phyloP scores from a whole-genome alignment of 2,797 vertebrate genomes.

The Coendou prehensilis region DNA sequence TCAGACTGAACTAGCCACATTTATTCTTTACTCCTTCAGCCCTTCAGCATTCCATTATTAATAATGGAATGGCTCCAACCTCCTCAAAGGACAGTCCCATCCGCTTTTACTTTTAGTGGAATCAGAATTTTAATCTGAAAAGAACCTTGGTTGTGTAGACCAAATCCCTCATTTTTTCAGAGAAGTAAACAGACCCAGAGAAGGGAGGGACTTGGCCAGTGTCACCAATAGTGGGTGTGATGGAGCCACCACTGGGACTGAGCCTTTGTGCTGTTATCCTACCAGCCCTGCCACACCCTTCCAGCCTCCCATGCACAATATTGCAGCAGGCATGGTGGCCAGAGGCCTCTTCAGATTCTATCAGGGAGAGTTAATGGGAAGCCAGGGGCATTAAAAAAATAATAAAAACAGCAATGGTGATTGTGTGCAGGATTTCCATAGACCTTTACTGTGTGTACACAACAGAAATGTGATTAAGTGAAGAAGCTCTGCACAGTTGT shows the following conservation, averaged over 20 bases:
- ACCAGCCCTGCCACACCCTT: background rate
- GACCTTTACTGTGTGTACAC: background rate
- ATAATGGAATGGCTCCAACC: background rate
- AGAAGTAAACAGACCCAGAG: constrained; percentile 1
- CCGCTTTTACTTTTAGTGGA: constrained; percentile 3
- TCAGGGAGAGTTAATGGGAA: background rate
- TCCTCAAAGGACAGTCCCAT: background rate
- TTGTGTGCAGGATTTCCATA: background rate
- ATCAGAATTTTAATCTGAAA: constrained; percentile 46
- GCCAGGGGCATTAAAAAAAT: background rate
- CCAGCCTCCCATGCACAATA: background rate
- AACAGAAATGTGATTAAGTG: background rate
- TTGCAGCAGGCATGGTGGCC: background rate
- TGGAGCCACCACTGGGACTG: background rate
- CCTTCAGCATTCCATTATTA: background rate
- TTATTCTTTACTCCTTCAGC: background rate
- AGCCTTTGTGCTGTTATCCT: background rate
- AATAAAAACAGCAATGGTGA: background rate
- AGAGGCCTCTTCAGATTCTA: background rate
- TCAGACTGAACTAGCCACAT: background rate
- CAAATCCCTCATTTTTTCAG: background rate
- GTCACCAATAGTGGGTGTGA: background rate
- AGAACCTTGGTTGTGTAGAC: background rate
- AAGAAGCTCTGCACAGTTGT: background rate
- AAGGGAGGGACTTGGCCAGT: background rate